phyloP scores from a whole-genome alignment of 2,113 vertebrate species.

The Himantopus leucocephalus region DNA sequence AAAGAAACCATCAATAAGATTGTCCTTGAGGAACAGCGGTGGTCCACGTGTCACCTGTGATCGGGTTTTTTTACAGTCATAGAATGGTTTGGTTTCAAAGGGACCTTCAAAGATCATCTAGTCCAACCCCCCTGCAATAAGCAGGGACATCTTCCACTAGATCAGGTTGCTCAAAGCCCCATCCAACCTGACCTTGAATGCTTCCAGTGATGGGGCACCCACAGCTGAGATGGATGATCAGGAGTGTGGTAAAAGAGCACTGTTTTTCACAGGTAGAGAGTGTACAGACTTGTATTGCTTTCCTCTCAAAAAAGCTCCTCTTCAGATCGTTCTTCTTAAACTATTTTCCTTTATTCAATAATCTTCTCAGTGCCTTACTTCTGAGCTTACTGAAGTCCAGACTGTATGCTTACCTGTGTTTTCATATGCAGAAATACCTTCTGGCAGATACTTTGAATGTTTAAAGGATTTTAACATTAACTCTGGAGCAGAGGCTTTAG shows the following conservation, averaged over 20 bases:
- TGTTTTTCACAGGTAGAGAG: neutral
- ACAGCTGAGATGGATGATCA: neutral
- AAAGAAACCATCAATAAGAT: neutral
- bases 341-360: neutral
- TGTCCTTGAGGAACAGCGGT: neutral
- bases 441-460: neutral
- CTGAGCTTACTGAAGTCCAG: neutral
- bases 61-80: neutral
- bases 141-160: too few relatives aligned
- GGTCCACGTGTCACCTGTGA: neutral
- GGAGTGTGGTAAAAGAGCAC: neutral
- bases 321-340: neutral
- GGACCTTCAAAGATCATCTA: neutral
- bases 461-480: neutral
- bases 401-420: neutral
- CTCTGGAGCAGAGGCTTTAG: neutral
- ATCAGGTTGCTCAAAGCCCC: neutral
- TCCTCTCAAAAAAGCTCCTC: neutral
- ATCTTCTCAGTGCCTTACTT: neutral
- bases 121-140: accelerated
- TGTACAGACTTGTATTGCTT: neutral
- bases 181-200: neutral
- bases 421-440: neutral
- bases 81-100: neutral
- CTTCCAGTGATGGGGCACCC: neutral